Conservation (phyloP, 2,113 vertebrate species). For the Microcebus griseorufus region DNA sequence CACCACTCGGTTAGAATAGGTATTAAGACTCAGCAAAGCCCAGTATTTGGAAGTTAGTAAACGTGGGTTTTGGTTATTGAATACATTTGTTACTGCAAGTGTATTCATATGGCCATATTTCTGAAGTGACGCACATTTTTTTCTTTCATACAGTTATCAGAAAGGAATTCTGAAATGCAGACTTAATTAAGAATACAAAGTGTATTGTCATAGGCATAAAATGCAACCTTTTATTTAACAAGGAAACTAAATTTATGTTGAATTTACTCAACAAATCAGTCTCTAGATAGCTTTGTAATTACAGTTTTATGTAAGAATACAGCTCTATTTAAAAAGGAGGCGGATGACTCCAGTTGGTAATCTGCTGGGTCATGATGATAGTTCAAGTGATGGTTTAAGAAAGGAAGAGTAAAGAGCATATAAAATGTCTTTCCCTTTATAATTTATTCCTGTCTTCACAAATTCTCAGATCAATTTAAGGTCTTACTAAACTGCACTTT, state of each 20-base stretch:
- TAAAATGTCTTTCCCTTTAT: not conserved
- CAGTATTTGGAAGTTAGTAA: not conserved
- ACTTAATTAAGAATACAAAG: not conserved
- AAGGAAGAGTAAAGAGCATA: not conserved
- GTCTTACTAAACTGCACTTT: not conserved
- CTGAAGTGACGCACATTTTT: not conserved
- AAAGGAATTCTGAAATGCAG: constrained; percentile 31
- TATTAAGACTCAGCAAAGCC: not conserved
- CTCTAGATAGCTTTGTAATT: not conserved
- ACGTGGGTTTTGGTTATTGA: constrained; percentile 33
- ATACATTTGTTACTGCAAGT: not conserved
- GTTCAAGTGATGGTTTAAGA: not conserved
- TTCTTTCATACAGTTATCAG: constrained; percentile 2
- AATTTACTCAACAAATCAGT: not conserved
- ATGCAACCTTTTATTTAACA: constrained; percentile 22
- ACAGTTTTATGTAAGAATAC: constrained; percentile 17
- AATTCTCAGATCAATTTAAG: not conserved
- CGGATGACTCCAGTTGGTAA: not conserved
- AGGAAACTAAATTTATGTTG: not conserved
- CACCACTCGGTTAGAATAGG: not conserved
- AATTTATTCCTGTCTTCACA: not conserved
- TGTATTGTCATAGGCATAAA: not conserved
- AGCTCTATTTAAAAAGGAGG: constrained; percentile 1
- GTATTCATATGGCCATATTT: not conserved
- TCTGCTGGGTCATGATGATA: not conserved